Conservation (phyloP, 2,888 invertebrate genomes). For the Anoncus sp. region DNA sequence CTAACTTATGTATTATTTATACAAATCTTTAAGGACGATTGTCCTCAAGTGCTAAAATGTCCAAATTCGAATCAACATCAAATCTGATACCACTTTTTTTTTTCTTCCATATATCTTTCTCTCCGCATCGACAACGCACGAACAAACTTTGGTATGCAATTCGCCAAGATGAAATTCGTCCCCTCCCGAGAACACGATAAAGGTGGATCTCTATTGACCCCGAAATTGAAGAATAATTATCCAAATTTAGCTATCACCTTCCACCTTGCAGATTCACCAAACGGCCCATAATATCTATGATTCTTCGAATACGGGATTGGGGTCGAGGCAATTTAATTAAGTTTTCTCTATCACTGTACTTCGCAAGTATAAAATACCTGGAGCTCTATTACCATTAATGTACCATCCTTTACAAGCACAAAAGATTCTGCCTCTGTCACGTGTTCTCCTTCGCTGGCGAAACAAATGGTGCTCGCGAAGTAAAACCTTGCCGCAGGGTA, state of each 20-base stretch:
- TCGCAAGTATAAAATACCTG: slow-evolving; percentile 20
- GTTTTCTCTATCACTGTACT: slow-evolving; percentile 24
- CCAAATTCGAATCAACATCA: neutral
- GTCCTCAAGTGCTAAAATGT: no score
- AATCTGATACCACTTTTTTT: neutral
- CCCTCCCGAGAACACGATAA: slow-evolving; percentile 52
- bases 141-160: slow-evolving; percentile 35
- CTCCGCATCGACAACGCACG: slow-evolving; percentile 1
- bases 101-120: neutral
- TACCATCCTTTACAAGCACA: slow-evolving; percentile 17
- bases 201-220: slow-evolving; percentile 52
- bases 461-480: slow-evolving; percentile 14
- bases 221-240: slow-evolving; percentile 59
- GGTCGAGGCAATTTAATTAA: slow-evolving; percentile 52
- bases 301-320: slow-evolving; percentile 33
- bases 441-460: slow-evolving; percentile 8
- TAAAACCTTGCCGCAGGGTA: neutral
- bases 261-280: neutral
- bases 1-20: no score
- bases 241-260: slow-evolving; percentile 46
- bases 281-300: slow-evolving; percentile 42
- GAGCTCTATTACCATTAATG: slow-evolving; percentile 2
- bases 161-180: slow-evolving; percentile 37
- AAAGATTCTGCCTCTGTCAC: slow-evolving; percentile 26
- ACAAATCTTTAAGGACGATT: no score